Evolutionary conservation across 2,113 vertebrate genomes (phyloP), one percentile per base, ranked within the genome.

Genomic region (Candoia aspera): DNA sequence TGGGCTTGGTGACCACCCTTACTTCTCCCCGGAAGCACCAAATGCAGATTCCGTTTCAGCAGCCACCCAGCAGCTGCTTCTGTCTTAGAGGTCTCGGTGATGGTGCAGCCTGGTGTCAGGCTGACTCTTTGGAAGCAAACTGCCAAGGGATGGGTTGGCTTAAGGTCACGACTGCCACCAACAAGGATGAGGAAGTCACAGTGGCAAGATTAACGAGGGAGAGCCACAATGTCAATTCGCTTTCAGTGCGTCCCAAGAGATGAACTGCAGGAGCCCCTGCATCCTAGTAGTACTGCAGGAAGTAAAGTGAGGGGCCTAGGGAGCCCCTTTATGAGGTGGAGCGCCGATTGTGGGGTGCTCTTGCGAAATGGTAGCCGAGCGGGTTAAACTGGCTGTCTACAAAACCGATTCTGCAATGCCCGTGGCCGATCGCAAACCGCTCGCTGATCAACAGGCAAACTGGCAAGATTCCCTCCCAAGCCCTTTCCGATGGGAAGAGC

Each of bases 1-100:
- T 0, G 0, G 10, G 11, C 91, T 84, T 92, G n/a, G 84, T 19
- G 4, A 93, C 95, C 79, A 68, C 29, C 87, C 85, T 87, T 33
- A 73, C n/a, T 13, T 73, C 33, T 73, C 68, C n/a, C 68, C n/a
- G 86, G 73, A 58, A 83, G 91, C 90, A 87, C 95, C 24, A 73
- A 37, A 15, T 89, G 94, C 17, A 55, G 46, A 24, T 94, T 42
- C 42, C 94, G 58, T 91, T 83, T 54, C 33, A 54, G 84, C 3
- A 9, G 79, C 37, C n/a, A 23, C 33, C 42, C 37, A 24, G 24
- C 42, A 5, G 49, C 84, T 26, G 49, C 84, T 49, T 26, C 84
- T 53, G 84, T 21, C 37, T 87, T 87, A n/a, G 53, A 19, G n/a
- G 17, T 58, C 19, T 4, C 8, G 2, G 53, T 6, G 54, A 33